Evolutionary conservation across 2,797 vertebrate species (phyloP).

Genomic region (Sebastes dallii): DNA sequence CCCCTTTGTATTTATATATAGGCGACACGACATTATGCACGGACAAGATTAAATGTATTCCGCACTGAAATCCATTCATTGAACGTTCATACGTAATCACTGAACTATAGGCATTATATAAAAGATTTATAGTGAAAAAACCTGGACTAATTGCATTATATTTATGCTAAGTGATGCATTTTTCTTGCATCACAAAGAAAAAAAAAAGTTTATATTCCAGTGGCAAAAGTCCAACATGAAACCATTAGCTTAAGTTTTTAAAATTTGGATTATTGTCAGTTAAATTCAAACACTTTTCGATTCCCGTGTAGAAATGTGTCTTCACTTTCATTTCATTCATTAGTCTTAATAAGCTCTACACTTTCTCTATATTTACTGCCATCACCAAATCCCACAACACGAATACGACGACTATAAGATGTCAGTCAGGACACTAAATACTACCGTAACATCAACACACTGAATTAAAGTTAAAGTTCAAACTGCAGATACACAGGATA

Average conservation of each 20-base stretch:
- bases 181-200: background rate
- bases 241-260: background rate
- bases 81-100: constrained; percentile 32
- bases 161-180: constrained; percentile 19
- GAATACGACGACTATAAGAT: background rate
- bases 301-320: background rate
- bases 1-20: constrained; percentile 48
- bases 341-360: background rate
- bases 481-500: background rate
- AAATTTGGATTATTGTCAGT: background rate
- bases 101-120: constrained; percentile 22
- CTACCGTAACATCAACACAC: background rate
- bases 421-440: constrained; percentile 1
- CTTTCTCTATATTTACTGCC: background rate
- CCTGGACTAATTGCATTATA: background rate
- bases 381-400: background rate
- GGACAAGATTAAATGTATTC: constrained; percentile 57
- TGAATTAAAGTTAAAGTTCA: constrained; percentile 12
- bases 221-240: background rate
- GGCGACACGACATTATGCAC: constrained; percentile 34
- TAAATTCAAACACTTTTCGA: background rate
- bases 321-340: constrained; percentile 16
- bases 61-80: constrained; percentile 40
- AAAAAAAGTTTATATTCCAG: background rate
- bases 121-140: constrained; percentile 11